phyloP scores from a whole-genome alignment of 2,113 vertebrate species.

The Colossoma macropomum region DNA sequence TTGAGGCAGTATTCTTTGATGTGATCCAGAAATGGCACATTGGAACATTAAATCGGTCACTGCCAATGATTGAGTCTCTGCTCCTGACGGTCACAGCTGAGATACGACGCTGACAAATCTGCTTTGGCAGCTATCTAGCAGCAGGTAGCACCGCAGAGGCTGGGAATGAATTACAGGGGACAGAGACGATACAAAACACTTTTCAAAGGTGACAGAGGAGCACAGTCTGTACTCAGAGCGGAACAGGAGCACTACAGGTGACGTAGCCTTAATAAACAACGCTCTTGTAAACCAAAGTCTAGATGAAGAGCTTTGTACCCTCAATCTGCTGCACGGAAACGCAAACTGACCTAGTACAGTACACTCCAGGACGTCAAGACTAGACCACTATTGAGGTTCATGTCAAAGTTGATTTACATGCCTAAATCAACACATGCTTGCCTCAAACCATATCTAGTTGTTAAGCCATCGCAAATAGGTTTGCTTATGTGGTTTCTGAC shows the following conservation, averaged over 20 bases:
- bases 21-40: neutral
- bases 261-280: neutral
- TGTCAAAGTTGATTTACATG: neutral
- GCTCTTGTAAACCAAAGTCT: neutral
- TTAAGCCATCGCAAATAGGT: too few species aligned
- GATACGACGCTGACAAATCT: neutral
- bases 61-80: neutral
- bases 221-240: conserved; percentile 5
- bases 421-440: too few species aligned
- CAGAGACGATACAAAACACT: neutral
- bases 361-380: neutral
- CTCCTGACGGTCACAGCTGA: neutral
- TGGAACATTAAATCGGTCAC: conserved; percentile 13
- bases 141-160: neutral
- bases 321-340: neutral
- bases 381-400: neutral
- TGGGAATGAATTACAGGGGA: neutral
- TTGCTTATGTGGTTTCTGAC: too few species aligned
- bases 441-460: too few species aligned
- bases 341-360: neutral
- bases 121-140: conserved; percentile 25
- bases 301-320: neutral
- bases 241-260: neutral
- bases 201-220: neutral
- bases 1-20: conserved; percentile 9